Evolutionary conservation across 2,888 invertebrate species (phyloP), one percentile per base, ranked within the genome.

Genomic region (Apodemia hepburni): DNA sequence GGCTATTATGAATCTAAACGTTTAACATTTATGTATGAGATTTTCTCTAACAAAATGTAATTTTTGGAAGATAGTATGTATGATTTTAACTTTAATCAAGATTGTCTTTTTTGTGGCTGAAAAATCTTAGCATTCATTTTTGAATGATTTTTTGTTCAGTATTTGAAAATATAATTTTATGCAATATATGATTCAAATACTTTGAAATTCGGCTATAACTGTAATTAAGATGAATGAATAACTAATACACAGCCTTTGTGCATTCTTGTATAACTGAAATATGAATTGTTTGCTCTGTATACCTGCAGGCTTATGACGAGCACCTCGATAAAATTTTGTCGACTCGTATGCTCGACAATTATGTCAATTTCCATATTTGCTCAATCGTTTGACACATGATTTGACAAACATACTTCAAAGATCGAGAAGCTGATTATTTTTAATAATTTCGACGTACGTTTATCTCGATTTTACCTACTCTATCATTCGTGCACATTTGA

Each of bases 211-310:
- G 15, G 42, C 42, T 51, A 6, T 29, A 29, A 5, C 9, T 54
- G 27, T 7, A 54, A 27, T 54, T 18, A 15, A n/a, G 11, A 12
- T 54, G 3, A 51, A 11, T 51, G 5, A 38, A 11, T 51, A 12
- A 51, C 27, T 38, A 54, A 22, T 22, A 54, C 27, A 29, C 27
- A 15, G 6, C 54, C 22, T 27, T 54, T 54, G 27, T 27, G 54
- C 27, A 54, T 54, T 54, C 11, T 54, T 27, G 27, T 54, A 15
- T 54, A 15, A 22, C 12, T 27, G 15, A 12, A 12, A 15, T 54
- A 54, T 27, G 54, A 54, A 54, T 27, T 15, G 54, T 54, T 54
- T 54, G 54, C 54, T 54, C 22, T 54, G 27, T 27, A 27, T 27
- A 27, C 4, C 6, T n/a, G n/a, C n/a, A n/a, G n/a, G n/a, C n/a